These are phyloP conservation scores for Papilio machaon DNA, from an alignment of 1,140 invertebrate genomes.

Conservation along the genomic window DNA sequence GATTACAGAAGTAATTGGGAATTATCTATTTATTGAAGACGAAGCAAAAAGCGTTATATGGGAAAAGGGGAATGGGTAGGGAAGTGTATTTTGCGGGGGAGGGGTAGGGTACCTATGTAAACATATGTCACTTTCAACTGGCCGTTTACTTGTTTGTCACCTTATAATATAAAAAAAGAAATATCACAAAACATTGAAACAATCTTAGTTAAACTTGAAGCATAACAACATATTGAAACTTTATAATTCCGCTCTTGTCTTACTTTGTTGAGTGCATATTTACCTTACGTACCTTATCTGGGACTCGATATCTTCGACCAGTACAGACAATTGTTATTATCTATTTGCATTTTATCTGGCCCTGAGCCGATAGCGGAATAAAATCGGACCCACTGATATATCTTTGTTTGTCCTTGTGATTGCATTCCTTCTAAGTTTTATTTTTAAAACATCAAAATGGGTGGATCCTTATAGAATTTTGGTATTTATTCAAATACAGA, in stretches of 20 bases:
- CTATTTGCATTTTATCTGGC: conserved; percentile 36
- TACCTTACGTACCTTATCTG: conserved; percentile 29
- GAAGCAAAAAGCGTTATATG: too few relatives aligned
- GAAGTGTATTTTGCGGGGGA: too few relatives aligned
- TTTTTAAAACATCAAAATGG: not conserved
- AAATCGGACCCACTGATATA: not conserved
- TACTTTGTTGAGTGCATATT: conserved; percentile 1
- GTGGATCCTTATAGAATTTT: too few relatives aligned
- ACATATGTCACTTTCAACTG: too few relatives aligned
- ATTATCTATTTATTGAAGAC: too few relatives aligned
- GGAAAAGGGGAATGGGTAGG: too few relatives aligned
- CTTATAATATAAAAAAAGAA: too few relatives aligned
- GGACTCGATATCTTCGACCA: conserved; percentile 20
- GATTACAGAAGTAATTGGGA: too few relatives aligned
- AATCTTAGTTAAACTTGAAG: not conserved
- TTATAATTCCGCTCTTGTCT: not conserved
- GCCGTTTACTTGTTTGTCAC: too few relatives aligned
- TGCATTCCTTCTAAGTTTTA: not conserved
- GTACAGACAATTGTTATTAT: conserved; percentile 25
- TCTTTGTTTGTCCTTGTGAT: conserved; percentile 21
- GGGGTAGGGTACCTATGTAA: too few relatives aligned
- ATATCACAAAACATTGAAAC: too few relatives aligned
- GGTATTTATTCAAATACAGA: too few relatives aligned
- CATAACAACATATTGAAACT: not conserved
- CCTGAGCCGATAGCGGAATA: conserved; percentile 7